Conservation (phyloP, 53 echinoderm and acorn worm genomes). For the Holothuria leucospilota region DNA sequence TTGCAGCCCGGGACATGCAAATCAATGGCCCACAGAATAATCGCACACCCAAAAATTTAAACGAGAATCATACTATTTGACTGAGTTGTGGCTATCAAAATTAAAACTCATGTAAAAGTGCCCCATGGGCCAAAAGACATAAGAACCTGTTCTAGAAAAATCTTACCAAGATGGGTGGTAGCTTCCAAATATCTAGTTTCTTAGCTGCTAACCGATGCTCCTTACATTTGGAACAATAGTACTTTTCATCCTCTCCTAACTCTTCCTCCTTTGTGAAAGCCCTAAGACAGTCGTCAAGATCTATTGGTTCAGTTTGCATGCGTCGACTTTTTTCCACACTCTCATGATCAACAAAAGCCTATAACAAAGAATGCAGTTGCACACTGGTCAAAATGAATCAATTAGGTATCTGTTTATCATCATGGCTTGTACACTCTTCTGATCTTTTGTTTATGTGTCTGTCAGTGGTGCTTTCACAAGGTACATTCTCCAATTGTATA, state of each 20-base stretch:
- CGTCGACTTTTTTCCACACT: constrained; percentile 92
- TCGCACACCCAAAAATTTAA: no score
- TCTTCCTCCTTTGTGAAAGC: constrained; percentile 99
- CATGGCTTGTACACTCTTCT: no score
- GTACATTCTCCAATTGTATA: no score
- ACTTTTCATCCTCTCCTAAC: constrained; percentile 95
- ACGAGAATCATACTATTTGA: no score
- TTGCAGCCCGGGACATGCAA: no score
- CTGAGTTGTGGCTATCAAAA: not conserved
- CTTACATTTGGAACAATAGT: constrained; percentile 98
- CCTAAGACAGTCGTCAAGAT: constrained; percentile 92
- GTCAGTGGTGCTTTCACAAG: no score
- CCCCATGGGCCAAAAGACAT: not conserved
- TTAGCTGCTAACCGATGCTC: constrained; percentile 92
- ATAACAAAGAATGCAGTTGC: not conserved
- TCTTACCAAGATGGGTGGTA: constrained; percentile 79
- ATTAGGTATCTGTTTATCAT: no score
- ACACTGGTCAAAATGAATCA: no score
- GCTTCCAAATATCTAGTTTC: constrained; percentile 96
- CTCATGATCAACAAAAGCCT: constrained; percentile 92
- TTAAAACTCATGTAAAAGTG: not conserved
- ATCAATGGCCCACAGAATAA: no score
- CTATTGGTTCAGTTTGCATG: constrained; percentile 93
- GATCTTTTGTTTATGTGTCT: no score
- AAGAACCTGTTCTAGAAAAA: not conserved